Base-by-base conservation (phyloP, 2,888 invertebrate genomes). In the Sphecodes monilicornis region DNA sequence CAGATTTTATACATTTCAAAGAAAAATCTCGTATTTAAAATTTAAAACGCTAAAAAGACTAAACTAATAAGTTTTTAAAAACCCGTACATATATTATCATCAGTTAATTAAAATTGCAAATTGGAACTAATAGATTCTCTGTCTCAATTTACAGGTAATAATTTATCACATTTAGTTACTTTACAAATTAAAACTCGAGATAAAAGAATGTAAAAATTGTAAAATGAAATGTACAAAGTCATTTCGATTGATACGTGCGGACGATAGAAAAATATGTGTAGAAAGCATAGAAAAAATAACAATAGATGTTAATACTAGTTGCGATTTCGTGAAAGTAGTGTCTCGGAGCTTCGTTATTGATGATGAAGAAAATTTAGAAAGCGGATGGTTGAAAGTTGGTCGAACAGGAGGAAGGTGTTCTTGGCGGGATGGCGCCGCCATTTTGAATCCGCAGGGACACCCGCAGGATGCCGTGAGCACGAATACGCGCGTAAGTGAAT, bases 401-500 rank as follows among this genome's bases (percentile, higher is more conserved):
- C 8, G 16, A 57, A 29, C 18, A 6, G 64, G 8, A 16, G 64
- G 8, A 18, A 29, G 29, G 16, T 29, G 64, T 64, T 18, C 16
- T 18, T 32, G 3, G 13, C 57, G 26, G 66, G 32, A 36, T 22
- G 36, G 36, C 10, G n/a, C 36, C 66, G 66, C 68, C 16, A 72
- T 78, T 66, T 72, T 72, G 36, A 11, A 22, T 66, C 10, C 13
- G 39, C n/a, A 69, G 22, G 32, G 75, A 46, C n/a, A 32, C 50
- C 54, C 73, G 68, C 72, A 84, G 80, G 79, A 73, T 75, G 77
- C 32, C 69, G 68, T 85, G 57, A 26, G 76, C 76, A 86, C 86
- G 80, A 70, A 86, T 87, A 87, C 86, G 86, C 90, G 92, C 91
- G 91, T 92, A 94, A 93, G 94, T 92, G 93, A 94, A 94, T 94